Percentiles rank a stretch among this genome's conserved stretches.
phyloP scores from a whole-genome alignment of 2,113 vertebrate species.

The Labeo catla region DNA sequence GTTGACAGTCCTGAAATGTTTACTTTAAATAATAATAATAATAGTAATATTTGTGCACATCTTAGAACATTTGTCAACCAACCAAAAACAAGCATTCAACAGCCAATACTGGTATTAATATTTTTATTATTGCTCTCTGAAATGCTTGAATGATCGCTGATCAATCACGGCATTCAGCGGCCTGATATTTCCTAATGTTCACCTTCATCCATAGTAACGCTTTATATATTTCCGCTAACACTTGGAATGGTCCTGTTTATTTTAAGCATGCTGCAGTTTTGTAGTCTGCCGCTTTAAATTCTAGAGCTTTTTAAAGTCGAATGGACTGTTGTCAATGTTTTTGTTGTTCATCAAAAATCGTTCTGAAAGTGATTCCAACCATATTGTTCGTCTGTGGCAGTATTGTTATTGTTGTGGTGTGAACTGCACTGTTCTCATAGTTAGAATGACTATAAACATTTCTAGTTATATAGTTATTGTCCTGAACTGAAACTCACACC shows the following conservation, averaged over 20 bases:
- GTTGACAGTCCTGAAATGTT: not conserved
- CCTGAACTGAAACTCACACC: conserved; percentile 2
- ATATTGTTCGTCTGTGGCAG: not conserved
- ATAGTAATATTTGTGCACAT: too few relatives aligned
- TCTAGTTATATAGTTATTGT: not conserved
- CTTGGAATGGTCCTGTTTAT: too few relatives aligned
- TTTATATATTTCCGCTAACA: not conserved
- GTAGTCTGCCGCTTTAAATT: too few relatives aligned
- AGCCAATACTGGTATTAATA: not conserved
- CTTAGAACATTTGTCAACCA: not conserved
- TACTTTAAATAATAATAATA: too few relatives aligned
- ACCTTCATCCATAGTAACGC: not conserved
- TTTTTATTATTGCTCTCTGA: not conserved
- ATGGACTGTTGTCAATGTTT: not conserved
- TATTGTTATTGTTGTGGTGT: not conserved
- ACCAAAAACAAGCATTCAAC: not conserved
- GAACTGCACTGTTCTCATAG: not conserved
- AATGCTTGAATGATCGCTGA: not conserved
- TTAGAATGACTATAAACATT: not conserved
- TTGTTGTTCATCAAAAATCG: not conserved
- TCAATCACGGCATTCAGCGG: not conserved
- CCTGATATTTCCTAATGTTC: too few relatives aligned
- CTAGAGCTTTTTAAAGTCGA: not conserved
- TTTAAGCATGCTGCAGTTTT: too few relatives aligned
- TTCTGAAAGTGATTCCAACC: not conserved